Evolutionary conservation across 1,140 invertebrate species (phyloP).

Genomic region (Caenorhabditis briggsae): DNA sequence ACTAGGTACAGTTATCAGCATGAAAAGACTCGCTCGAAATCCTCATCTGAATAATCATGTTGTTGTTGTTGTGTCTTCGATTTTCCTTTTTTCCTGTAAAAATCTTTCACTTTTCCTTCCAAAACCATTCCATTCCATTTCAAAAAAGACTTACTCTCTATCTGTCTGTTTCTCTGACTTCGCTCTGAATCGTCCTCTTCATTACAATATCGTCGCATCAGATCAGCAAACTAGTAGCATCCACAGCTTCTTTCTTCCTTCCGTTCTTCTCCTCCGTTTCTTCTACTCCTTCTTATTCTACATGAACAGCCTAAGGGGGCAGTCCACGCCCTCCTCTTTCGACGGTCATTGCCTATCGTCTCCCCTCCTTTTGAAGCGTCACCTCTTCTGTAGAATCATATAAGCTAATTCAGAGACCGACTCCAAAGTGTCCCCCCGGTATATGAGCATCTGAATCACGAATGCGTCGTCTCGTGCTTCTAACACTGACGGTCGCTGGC

Average conservation of each 20-base stretch:
- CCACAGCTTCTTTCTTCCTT: slow-evolving; percentile 34
- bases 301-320: slow-evolving; percentile 14
- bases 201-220: slow-evolving; percentile 54
- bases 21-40: background rate
- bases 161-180: slow-evolving; percentile 19
- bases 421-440: background rate
- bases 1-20: no score
- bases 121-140: slow-evolving; percentile 19
- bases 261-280: background rate
- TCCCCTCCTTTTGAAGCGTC: slow-evolving; percentile 36
- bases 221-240: slow-evolving; percentile 54
- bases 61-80: slow-evolving; percentile 39
- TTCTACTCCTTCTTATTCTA: slow-evolving; percentile 16
- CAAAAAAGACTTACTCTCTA: slow-evolving; percentile 38
- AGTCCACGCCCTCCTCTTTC: slow-evolving; percentile 46
- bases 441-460: slow-evolving; percentile 33
- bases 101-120: background rate
- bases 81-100: slow-evolving; percentile 9
- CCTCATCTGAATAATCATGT: slow-evolving; percentile 1
- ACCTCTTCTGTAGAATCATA: slow-evolving; percentile 15
- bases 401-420: slow-evolving; percentile 30
- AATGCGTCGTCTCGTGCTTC: slow-evolving; percentile 47
- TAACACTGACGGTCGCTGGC: slow-evolving; percentile 37
- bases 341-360: slow-evolving; percentile 44
- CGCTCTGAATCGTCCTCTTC: background rate